These are phyloP conservation scores for Xanthia icteritia DNA, from an alignment of 2,888 invertebrate species.

Conservation along the genomic window DNA sequence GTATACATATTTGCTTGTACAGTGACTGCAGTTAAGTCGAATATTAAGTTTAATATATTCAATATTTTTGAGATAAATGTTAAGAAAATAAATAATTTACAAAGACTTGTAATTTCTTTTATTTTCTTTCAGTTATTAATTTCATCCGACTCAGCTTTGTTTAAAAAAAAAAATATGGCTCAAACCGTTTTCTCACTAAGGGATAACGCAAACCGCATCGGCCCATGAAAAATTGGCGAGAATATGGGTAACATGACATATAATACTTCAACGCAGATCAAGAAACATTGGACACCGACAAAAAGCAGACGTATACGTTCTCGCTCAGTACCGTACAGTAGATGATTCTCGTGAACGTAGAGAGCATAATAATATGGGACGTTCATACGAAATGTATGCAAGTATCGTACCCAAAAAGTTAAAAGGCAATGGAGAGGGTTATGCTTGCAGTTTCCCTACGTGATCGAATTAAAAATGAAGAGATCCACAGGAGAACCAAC, in stretches of 20 bases:
- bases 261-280: background rate
- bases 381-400: background rate
- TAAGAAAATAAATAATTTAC: constrained; percentile 65
- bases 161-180: background rate
- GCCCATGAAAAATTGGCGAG: background rate
- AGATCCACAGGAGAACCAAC: background rate
- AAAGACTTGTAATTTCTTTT: constrained; percentile 20
- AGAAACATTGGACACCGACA: too few species aligned
- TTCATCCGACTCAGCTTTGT: background rate
- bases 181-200: background rate
- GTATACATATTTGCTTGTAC: constrained; percentile 41
- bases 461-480: background rate
- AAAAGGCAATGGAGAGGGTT: background rate
- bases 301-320: too few species aligned
- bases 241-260: background rate
- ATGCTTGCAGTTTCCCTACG: background rate
- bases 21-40: constrained; percentile 43
- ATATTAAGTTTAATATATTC: constrained; percentile 67
- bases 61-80: constrained; percentile 82
- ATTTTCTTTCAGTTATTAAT: background rate
- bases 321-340: background rate
- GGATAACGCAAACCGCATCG: background rate
- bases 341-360: background rate
- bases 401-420: background rate
- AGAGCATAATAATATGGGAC: background rate